These are phyloP conservation scores for Halictus ligatus DNA, from an alignment of 2,888 invertebrate species.

Conservation along the genomic window DNA sequence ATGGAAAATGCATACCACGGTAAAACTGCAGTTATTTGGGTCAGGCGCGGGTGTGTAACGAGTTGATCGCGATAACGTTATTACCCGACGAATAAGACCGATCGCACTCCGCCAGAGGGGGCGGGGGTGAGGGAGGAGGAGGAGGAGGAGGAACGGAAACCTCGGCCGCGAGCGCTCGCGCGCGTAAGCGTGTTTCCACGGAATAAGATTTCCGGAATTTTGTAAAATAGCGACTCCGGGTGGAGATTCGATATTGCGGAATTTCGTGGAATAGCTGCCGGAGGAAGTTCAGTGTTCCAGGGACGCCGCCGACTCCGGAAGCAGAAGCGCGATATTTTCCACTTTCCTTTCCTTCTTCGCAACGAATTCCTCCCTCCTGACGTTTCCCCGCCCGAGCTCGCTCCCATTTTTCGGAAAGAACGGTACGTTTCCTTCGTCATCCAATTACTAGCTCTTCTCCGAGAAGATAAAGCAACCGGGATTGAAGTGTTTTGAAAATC, in stretches of 20 bases:
- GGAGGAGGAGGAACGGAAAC: not conserved
- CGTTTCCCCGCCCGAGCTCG: not conserved
- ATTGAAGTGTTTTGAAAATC: not conserved
- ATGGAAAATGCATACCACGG: slow-evolving; percentile 59
- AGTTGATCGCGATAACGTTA: slow-evolving; percentile 50
- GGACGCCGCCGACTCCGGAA: slow-evolving; percentile 18
- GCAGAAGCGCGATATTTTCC: not conserved
- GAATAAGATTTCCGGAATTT: slow-evolving; percentile 40
- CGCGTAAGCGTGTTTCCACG: slow-evolving; percentile 11
- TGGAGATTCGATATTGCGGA: slow-evolving; percentile 27
- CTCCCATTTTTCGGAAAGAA: slow-evolving; percentile 4
- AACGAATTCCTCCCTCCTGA: not conserved
- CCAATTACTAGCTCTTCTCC: not conserved
- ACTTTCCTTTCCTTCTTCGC: not conserved
- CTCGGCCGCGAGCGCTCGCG: slow-evolving; percentile 1
- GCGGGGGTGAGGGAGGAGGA: not conserved
- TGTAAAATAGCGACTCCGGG: slow-evolving; percentile 20
- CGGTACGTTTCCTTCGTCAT: not conserved
- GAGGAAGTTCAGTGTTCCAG: slow-evolving; percentile 26
- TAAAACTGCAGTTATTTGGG: slow-evolving; percentile 56
- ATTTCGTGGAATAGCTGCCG: slow-evolving; percentile 28
- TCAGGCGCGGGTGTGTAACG: slow-evolving; percentile 43
- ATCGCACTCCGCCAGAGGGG: not conserved
- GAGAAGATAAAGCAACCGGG: not conserved
- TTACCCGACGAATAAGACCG: slow-evolving; percentile 42